These are phyloP conservation scores for Chrysodeixis includens DNA, from an alignment of 2,888 invertebrate genomes.

Conservation along the genomic window DNA sequence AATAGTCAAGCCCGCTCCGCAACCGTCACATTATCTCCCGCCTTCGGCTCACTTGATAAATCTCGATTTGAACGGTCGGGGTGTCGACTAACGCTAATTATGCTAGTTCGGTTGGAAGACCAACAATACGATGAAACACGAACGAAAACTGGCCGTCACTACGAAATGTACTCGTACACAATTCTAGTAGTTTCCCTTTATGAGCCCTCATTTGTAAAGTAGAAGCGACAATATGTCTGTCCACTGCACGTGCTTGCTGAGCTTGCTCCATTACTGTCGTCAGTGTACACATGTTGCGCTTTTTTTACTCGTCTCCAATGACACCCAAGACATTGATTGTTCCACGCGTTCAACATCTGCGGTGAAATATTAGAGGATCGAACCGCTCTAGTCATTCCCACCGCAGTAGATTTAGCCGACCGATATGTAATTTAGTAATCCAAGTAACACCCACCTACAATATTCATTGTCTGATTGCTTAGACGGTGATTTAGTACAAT, in stretches of 20 bases:
- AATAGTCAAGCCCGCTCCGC: conserved; percentile 79
- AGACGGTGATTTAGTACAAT: conserved; percentile 82
- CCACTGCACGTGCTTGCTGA: conserved; percentile 78
- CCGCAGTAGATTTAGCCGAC: conserved; percentile 71
- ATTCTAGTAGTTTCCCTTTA: conserved; percentile 52
- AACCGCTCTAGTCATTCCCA: conserved; percentile 66
- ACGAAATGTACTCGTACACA: conserved; percentile 21
- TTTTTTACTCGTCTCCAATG: conserved; percentile 74
- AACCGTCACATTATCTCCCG: conserved; percentile 78
- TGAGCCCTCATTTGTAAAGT: conserved; percentile 65
- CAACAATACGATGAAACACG: conserved; percentile 33
- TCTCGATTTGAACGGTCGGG: conserved; percentile 73
- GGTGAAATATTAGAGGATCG: conserved; percentile 76
- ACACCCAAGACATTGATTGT: conserved; percentile 80
- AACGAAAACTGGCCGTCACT: conserved; percentile 44
- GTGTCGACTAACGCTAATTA: conserved; percentile 70
- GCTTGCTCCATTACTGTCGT: conserved; percentile 68
- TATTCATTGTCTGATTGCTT: conserved; percentile 80
- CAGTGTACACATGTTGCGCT: conserved; percentile 77
- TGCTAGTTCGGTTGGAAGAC: conserved; percentile 53
- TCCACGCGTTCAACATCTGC: conserved; percentile 77
- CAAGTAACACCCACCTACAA: conserved; percentile 80
- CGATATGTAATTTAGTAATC: conserved; percentile 80
- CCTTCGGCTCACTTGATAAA: conserved; percentile 73
- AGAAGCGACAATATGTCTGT: conserved; percentile 68